Evolutionary conservation across 1,140 invertebrate genomes (phyloP).

Genomic region (Ostrea edulis): DNA sequence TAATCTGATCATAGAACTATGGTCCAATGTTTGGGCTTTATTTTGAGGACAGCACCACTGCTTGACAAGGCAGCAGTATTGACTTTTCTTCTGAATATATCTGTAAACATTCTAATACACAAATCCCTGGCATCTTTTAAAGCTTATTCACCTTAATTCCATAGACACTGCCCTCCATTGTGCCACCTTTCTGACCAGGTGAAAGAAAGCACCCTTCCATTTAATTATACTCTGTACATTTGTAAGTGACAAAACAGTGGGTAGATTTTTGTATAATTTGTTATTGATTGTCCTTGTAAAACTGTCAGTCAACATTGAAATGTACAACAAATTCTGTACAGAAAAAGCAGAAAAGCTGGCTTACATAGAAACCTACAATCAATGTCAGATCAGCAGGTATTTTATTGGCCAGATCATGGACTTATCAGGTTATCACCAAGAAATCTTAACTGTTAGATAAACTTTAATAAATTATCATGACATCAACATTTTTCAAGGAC

Average conservation of each 20-base stretch:
- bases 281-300: conserved; percentile 26
- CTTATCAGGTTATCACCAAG: neutral
- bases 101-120: neutral
- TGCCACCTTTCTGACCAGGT: neutral
- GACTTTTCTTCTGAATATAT: neutral
- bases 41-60: neutral
- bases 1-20: too few relatives aligned
- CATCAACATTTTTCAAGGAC: neutral
- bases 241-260: neutral
- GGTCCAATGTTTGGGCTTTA: neutral
- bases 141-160: neutral
- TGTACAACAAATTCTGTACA: neutral
- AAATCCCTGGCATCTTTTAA: neutral
- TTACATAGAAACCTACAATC: neutral
- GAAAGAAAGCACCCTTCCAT: neutral
- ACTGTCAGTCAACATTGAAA: conserved; percentile 27
- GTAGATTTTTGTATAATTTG: neutral
- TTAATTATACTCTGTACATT: neutral
- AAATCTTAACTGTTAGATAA: conserved; percentile 3
- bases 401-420: neutral
- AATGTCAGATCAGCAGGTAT: neutral
- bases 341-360: neutral
- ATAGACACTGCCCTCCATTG: neutral
- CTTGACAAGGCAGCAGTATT: neutral
- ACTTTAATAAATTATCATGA: neutral